A percentile compares a stretch with the other conserved stretches of the same genome.
Evolutionary conservation across 2,113 vertebrate species (phyloP).

Genomic region (Trogon surrucura): DNA sequence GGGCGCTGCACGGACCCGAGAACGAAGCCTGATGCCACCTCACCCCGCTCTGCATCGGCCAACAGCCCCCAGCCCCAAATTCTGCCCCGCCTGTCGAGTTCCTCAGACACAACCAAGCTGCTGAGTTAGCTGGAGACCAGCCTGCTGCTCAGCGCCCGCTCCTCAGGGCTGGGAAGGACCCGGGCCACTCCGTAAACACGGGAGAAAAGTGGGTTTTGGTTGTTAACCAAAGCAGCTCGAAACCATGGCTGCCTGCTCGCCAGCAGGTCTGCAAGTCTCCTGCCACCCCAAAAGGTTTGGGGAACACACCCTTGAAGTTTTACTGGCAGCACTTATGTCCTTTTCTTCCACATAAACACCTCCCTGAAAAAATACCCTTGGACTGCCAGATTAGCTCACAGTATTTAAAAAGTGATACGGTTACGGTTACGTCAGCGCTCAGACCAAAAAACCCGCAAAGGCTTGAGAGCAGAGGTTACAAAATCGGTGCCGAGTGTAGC

Average conservation of each 20-base stretch:
- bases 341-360: neutral
- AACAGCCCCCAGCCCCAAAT: neutral
- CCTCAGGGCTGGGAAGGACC: rapidly evolving
- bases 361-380: neutral
- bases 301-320: neutral
- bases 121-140: rapidly evolving
- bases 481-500: neutral
- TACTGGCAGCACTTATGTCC: rapidly evolving
- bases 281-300: neutral
- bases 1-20: neutral
- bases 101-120: neutral
- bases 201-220: neutral
- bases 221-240: neutral
- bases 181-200: neutral
- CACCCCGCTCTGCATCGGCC: neutral
- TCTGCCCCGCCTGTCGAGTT: neutral
- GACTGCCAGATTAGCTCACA: neutral
- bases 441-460: neutral
- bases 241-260: rapidly evolving
- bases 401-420: neutral
- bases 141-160: neutral
- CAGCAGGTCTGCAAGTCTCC: neutral
- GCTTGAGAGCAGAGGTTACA: neutral
- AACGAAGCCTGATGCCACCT: neutral
- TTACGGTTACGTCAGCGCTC: neutral